A percentile compares a stretch with the other conserved stretches of the same genome.
Conservation (phyloP, 2,888 invertebrate species). For the Mechanitis mazaeus region DNA sequence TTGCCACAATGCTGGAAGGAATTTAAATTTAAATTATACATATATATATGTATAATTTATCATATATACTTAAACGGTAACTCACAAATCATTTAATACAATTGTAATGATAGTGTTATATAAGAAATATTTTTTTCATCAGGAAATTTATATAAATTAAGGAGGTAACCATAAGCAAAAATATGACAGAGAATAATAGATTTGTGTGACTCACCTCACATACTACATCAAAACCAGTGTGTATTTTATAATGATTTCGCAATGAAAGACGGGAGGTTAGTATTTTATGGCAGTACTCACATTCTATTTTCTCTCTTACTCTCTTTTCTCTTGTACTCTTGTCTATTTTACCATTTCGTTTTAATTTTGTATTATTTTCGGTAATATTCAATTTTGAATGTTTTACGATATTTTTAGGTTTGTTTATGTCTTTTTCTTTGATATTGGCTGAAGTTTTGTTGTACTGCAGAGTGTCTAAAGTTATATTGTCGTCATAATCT, state of each 20-base stretch:
- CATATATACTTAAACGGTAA: no score
- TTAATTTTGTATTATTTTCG: constrained; percentile 28
- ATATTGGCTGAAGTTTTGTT: constrained; percentile 15
- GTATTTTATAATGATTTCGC: constrained; percentile 66
- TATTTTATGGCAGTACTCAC: constrained; percentile 64
- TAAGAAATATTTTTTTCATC: no score
- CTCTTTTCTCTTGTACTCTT: constrained; percentile 33
- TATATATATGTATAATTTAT: no score
- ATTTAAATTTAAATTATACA: background rate
- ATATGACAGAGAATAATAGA: constrained; percentile 5
- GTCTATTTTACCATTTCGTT: constrained; percentile 9
- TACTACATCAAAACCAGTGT: constrained; percentile 63
- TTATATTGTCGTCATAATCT: constrained; percentile 44
- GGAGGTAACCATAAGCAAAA: background rate
- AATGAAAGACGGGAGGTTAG: constrained; percentile 59
- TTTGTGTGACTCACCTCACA: constrained; percentile 40
- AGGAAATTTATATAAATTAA: no score
- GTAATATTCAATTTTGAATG: constrained; percentile 16
- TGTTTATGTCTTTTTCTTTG: constrained; percentile 17
- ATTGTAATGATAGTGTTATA: no score
- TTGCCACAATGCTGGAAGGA: constrained; percentile 57
- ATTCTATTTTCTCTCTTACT: constrained; percentile 53
- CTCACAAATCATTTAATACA: no score
- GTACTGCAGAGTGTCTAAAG: constrained; percentile 33
- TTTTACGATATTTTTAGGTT: constrained; percentile 14